phyloP scores from a whole-genome alignment of 2,113 vertebrate species.

The Pampusana beccarii region DNA sequence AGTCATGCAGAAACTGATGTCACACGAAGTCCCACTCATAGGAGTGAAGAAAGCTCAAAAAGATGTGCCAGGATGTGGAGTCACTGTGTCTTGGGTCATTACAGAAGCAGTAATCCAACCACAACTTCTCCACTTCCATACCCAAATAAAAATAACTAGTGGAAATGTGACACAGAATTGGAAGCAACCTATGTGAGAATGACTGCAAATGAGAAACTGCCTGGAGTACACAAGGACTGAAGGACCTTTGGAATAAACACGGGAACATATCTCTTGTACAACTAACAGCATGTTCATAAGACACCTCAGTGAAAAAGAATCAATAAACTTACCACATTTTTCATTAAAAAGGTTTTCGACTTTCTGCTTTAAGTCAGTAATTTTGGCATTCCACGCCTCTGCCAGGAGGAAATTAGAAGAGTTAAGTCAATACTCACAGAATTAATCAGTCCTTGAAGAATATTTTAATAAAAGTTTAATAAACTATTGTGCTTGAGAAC shows the following conservation, averaged over 20 bases:
- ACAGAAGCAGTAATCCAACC: neutral
- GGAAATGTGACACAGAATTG: neutral
- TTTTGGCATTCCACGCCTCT: constrained; percentile 83
- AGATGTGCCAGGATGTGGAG: neutral
- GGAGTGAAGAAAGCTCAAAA: neutral
- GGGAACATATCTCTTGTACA: neutral
- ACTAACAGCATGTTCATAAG: neutral
- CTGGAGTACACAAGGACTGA: neutral
- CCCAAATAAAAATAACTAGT: neutral
- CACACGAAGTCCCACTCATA: neutral
- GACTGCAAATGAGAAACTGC: neutral
- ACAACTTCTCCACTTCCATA: constrained; percentile 9
- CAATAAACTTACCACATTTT: constrained; percentile 78
- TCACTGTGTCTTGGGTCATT: neutral
- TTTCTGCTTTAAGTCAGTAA: constrained; percentile 78
- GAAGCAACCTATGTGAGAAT: neutral
- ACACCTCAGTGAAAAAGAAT: neutral
- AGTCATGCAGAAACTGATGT: neutral
- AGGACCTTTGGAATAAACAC: neutral
- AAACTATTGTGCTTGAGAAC: neutral
- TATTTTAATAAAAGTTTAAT: neutral
- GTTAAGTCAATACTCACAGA: neutral
- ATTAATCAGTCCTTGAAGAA: neutral
- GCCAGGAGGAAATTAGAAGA: constrained; percentile 13
- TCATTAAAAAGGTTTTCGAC: constrained; percentile 81